These are phyloP conservation scores for Eretmocerus hayati DNA, from an alignment of 2,888 invertebrate species.

Conservation along the genomic window DNA sequence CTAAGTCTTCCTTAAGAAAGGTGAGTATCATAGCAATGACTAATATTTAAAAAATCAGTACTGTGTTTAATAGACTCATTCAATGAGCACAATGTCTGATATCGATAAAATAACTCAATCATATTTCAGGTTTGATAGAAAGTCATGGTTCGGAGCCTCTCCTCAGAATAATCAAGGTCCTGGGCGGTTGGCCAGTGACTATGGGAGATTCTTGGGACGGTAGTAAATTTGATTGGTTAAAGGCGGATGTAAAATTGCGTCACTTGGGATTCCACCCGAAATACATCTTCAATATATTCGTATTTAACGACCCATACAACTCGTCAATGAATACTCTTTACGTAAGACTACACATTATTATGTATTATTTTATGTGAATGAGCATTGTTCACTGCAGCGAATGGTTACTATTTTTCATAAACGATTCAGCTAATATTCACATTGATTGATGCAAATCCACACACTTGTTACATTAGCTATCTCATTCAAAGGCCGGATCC, in stretches of 20 bases:
- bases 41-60: too few relatives aligned
- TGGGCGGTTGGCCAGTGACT: slow-evolving; percentile 12
- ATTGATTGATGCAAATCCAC: too few relatives aligned
- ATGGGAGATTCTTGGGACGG: slow-evolving; percentile 8
- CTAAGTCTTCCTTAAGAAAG: too few relatives aligned
- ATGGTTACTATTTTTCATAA: too few relatives aligned
- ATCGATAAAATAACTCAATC: not conserved
- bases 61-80: not conserved
- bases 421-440: too few relatives aligned
- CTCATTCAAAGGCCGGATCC: too few relatives aligned
- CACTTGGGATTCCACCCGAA: slow-evolving; percentile 3
- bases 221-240: slow-evolving; percentile 3
- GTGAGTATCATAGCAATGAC: too few relatives aligned
- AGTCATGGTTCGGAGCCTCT: slow-evolving; percentile 1
- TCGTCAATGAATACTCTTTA: not conserved
- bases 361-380: not conserved
- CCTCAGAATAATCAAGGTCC: slow-evolving; percentile 3
- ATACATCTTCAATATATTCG: slow-evolving; percentile 4
- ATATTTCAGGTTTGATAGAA: slow-evolving; percentile 3
- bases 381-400: not conserved
- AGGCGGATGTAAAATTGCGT: not conserved
- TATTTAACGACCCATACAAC: slow-evolving; percentile 2
- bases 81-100: not conserved
- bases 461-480: too few relatives aligned
- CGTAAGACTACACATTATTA: not conserved